These are phyloP conservation scores for Habroteleia sp. DNA, from an alignment of 2,888 invertebrate genomes.

Conservation along the genomic window DNA sequence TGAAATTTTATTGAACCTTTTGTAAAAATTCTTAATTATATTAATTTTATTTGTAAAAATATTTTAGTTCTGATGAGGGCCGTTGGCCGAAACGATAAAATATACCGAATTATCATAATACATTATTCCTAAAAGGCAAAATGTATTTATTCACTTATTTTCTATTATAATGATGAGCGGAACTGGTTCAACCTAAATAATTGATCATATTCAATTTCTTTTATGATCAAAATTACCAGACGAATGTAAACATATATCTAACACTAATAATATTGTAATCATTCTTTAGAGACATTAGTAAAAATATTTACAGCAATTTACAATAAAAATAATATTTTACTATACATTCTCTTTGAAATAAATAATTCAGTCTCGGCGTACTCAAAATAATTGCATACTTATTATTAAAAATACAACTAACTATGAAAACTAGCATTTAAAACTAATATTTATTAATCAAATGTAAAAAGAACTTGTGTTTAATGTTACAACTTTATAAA, in stretches of 20 bases:
- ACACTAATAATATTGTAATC: constrained; percentile 4
- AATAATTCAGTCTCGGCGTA: constrained; percentile 33
- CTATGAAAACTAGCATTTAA: constrained; percentile 7
- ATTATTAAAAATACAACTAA: constrained; percentile 20
- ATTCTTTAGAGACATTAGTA: constrained; percentile 12
- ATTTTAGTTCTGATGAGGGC: no score
- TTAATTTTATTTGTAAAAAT: no score
- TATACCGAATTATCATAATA: no score
- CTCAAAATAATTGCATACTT: constrained; percentile 23
- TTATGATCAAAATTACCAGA: neutral
- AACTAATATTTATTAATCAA: constrained; percentile 1
- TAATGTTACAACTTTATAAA: constrained; percentile 9
- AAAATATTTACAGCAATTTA: constrained; percentile 33
- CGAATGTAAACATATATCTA: constrained; percentile 6
- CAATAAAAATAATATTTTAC: constrained; percentile 17
- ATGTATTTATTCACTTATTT: no score
- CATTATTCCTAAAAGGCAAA: no score
- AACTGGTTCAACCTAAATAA: no score
- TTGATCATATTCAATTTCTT: neutral
- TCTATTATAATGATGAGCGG: no score
- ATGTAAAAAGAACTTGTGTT: constrained; percentile 3
- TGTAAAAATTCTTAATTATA: no score
- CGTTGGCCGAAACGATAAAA: no score
- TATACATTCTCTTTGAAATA: constrained; percentile 24
- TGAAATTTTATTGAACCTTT: no score